A percentile compares a stretch with the other conserved stretches of the same genome.
Evolutionary conservation across 2,888 invertebrate species (phyloP).

Genomic region (Prosopocoilus inquinatus): DNA sequence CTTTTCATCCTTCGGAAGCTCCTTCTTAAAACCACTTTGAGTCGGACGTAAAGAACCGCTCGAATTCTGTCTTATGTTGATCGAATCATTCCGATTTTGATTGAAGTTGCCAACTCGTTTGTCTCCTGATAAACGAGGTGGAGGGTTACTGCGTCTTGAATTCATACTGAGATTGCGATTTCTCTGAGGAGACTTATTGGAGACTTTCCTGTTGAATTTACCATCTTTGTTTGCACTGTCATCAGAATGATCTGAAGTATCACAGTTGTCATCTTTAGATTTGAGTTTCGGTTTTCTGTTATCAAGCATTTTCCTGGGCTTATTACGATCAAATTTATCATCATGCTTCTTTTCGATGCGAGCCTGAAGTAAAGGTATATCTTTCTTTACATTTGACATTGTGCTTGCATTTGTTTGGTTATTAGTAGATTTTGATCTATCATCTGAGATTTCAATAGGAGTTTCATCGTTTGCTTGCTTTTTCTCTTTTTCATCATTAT

Average conservation of each 20-base stretch:
- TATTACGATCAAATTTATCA: slow-evolving; percentile 16
- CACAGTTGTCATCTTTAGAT: slow-evolving; percentile 69
- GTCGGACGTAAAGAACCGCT: slow-evolving; percentile 41
- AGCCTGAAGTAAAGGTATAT: slow-evolving; percentile 19
- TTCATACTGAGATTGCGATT: slow-evolving; percentile 4
- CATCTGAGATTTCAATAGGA: slow-evolving; percentile 56
- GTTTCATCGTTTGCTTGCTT: slow-evolving; percentile 38
- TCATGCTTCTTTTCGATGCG: slow-evolving; percentile 14
- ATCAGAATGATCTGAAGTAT: slow-evolving; percentile 76
- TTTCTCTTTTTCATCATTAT: slow-evolving; percentile 45
- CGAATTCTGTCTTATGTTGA: slow-evolving; percentile 41
- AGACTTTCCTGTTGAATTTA: background rate
- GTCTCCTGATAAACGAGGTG: slow-evolving; percentile 36
- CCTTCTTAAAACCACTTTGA: slow-evolving; percentile 39
- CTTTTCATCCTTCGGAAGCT: slow-evolving; percentile 52
- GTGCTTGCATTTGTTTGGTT: slow-evolving; percentile 19
- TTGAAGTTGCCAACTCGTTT: slow-evolving; percentile 35
- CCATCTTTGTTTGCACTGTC: slow-evolving; percentile 11
- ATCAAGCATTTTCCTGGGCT: slow-evolving; percentile 13
- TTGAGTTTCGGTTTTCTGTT: slow-evolving; percentile 17
- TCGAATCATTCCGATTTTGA: slow-evolving; percentile 23
- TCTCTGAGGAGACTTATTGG: slow-evolving; percentile 11
- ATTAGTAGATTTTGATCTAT: slow-evolving; percentile 23
- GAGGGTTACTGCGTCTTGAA: slow-evolving; percentile 31
- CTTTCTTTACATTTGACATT: slow-evolving; percentile 19